Percentiles rank a stretch among this genome's conserved stretches.
These are phyloP conservation scores for Plutomurus gul DNA, from an alignment of 1,140 invertebrate species.

Conservation along the genomic window DNA sequence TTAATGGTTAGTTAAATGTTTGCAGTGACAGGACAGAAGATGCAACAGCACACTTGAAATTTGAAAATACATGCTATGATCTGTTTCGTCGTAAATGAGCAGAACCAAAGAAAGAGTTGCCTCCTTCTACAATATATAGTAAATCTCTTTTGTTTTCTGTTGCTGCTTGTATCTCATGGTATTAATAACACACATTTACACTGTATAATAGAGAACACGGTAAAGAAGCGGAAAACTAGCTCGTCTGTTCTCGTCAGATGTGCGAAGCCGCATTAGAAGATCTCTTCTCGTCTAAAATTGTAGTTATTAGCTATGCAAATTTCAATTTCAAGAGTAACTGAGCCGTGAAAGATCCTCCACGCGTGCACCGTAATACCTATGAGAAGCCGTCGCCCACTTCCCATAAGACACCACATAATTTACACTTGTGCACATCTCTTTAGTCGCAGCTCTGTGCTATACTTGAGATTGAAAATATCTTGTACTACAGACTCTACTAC, in stretches of 20 bases:
- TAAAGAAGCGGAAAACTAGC: no score
- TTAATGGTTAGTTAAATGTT: no score
- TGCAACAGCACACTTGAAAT: no score
- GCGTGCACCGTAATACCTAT: background rate
- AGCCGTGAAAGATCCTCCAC: background rate
- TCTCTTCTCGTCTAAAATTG: background rate
- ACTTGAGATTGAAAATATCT: background rate
- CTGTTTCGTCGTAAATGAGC: no score
- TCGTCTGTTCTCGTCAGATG: background rate
- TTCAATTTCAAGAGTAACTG: conserved; percentile 22
- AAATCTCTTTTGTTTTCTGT: no score
- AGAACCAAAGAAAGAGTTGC: no score
- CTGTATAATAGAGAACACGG: no score
- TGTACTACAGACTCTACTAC: background rate
- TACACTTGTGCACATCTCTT: background rate
- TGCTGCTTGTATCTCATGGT: no score
- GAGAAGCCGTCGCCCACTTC: conserved; percentile 9
- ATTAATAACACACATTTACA: no score
- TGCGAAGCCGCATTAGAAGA: background rate
- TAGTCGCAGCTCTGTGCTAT: background rate
- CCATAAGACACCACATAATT: conserved; percentile 21
- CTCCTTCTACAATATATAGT: no score
- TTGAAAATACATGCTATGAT: no score
- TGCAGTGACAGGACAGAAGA: no score
- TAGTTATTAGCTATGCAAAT: conserved; percentile 6